Evolutionary conservation across 2,888 invertebrate genomes (phyloP).

Genomic region (Mystacides longicornis): DNA sequence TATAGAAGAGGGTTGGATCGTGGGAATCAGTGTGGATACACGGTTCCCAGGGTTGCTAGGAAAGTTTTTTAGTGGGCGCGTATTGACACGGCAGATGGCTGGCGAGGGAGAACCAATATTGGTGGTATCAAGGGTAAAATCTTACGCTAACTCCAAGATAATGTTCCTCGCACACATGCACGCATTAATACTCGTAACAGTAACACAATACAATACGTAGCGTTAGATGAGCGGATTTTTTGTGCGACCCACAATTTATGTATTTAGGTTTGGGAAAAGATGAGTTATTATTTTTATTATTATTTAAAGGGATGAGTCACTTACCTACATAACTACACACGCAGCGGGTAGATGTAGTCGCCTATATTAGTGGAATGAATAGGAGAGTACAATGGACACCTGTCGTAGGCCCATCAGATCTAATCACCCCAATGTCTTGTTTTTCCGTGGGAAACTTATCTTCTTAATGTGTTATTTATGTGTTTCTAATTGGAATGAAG

Average conservation of each 20-base stretch:
- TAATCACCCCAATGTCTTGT: neutral
- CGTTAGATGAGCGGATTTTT: constrained; percentile 16
- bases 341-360: too few relatives aligned
- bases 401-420: constrained; percentile 5
- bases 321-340: constrained; percentile 1
- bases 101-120: constrained; percentile 34
- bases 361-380: too few relatives aligned
- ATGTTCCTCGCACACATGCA: too few relatives aligned
- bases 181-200: too few relatives aligned
- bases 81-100: constrained; percentile 50
- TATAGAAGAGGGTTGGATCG: constrained; percentile 55
- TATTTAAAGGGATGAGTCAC: too few relatives aligned
- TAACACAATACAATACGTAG: constrained; percentile 20
- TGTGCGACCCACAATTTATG: neutral
- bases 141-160: too few relatives aligned
- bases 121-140: constrained; percentile 12
- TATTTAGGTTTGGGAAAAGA: neutral
- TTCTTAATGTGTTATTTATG: constrained; percentile 1
- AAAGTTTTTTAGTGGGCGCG: constrained; percentile 31
- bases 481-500: neutral
- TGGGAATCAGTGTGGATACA: constrained; percentile 57
- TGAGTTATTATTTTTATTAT: too few relatives aligned
- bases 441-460: neutral
- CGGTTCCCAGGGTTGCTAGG: constrained; percentile 59
- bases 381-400: constrained; percentile 5